phyloP scores from a whole-genome alignment of 2,113 vertebrate species.

The Lanius collurio region DNA sequence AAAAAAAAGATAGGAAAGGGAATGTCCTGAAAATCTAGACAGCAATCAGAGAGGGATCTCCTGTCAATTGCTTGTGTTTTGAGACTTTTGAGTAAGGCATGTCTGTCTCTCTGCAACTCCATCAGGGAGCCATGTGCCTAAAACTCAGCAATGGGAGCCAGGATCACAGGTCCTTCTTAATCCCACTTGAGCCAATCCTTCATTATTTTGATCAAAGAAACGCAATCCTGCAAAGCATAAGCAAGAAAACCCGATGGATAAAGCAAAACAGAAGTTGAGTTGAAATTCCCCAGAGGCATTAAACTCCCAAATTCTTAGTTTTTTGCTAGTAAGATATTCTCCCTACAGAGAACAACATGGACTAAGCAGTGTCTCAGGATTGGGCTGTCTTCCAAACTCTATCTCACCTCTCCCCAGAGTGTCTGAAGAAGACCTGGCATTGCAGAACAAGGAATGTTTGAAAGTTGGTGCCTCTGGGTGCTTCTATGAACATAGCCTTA shows the following conservation, averaged over 20 bases:
- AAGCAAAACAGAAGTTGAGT: background rate
- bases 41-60: background rate
- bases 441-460: background rate
- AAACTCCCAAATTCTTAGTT: background rate
- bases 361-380: background rate
- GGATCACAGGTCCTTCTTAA: background rate
- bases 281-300: background rate
- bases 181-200: background rate
- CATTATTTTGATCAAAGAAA: background rate
- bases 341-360: background rate
- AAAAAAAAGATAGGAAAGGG: background rate
- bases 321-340: background rate
- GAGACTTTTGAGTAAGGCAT: background rate
- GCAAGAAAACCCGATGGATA: background rate
- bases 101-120: background rate
- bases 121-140: background rate
- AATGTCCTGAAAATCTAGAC: background rate
- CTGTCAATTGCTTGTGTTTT: background rate
- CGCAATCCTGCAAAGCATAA: background rate
- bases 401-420: background rate
- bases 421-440: background rate
- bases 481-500: background rate
- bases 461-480: background rate
- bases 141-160: background rate
- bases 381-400: background rate